Evolutionary conservation across 2,888 invertebrate species (phyloP).

Genomic region (Noctuana brunneofusca): DNA sequence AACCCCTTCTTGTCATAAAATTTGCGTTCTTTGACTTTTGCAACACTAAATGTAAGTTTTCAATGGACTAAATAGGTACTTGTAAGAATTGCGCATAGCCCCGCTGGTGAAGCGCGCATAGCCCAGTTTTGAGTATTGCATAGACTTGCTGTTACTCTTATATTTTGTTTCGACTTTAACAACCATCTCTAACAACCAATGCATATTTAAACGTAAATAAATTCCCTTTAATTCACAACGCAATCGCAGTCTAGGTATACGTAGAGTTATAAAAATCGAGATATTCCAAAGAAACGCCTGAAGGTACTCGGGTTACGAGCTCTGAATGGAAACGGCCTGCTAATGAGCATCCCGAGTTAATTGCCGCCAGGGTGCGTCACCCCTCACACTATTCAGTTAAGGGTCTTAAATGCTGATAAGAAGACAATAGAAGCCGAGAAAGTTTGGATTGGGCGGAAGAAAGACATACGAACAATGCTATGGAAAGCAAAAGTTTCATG

Average conservation of each 20-base stretch:
- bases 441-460: conserved; percentile 34
- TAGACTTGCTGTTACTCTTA: no score
- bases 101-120: no score
- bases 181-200: background rate
- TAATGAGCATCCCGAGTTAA: conserved; percentile 66
- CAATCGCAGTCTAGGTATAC: background rate
- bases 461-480: conserved; percentile 34
- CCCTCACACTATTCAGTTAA: conserved; percentile 50
- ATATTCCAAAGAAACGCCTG: conserved; percentile 57
- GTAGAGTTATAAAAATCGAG: conserved; percentile 61
- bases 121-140: no score
- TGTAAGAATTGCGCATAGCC: no score
- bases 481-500: conserved; percentile 46
- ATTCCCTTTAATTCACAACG: background rate
- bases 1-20: no score
- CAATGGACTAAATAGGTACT: no score
- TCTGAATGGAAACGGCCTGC: conserved; percentile 73
- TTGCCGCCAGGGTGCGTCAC: conserved; percentile 35
- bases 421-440: conserved; percentile 47
- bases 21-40: no score
- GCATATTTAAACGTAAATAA: background rate
- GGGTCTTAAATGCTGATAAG: conserved; percentile 60
- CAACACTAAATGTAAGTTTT: no score
- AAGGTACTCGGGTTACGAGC: conserved; percentile 61
- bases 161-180: no score